Conservation (phyloP, 2,888 invertebrate genomes). For the Volucella inanis region DNA sequence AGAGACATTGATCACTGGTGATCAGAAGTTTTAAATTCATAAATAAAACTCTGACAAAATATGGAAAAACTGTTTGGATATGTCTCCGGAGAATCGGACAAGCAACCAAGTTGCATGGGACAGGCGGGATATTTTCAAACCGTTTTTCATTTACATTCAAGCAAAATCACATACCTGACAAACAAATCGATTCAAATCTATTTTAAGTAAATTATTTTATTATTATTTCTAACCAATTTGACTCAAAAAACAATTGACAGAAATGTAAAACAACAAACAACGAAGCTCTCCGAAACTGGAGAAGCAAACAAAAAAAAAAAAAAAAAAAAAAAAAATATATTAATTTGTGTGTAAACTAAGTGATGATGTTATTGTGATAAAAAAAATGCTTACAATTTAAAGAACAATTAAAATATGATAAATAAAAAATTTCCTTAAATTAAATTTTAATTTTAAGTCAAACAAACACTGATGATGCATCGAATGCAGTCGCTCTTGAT, state of each 20-base stretch:
- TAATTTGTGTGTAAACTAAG: conserved; percentile 63
- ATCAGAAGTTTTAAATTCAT: conserved; percentile 61
- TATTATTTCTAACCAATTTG: conserved; percentile 56
- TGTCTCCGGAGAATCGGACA: conserved; percentile 37
- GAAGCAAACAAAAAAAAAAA: conserved; percentile 9
- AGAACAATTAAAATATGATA: not conserved
- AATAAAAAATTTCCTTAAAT: conserved; percentile 40
- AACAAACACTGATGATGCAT: conserved; percentile 1
- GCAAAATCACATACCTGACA: conserved; percentile 70
- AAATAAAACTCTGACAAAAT: conserved; percentile 49
- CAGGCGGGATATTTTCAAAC: conserved; percentile 67
- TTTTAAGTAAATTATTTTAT: conserved; percentile 72
- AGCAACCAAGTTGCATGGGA: conserved; percentile 22
- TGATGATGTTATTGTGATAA: conserved; percentile 74
- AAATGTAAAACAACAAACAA: conserved; percentile 36
- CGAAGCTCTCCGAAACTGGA: conserved; percentile 59
- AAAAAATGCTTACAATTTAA: conserved; percentile 59
- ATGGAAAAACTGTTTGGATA: conserved; percentile 66
- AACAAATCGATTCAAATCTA: conserved; percentile 55
- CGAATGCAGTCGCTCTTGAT: not conserved
- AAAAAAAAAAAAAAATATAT: conserved; percentile 6
- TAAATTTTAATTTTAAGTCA: conserved; percentile 29
- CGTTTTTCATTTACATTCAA: conserved; percentile 56
- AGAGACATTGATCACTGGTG: conserved; percentile 83
- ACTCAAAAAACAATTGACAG: conserved; percentile 15